phyloP scores from a whole-genome alignment of 2,888 invertebrate genomes.

The Noctua fimbriata region DNA sequence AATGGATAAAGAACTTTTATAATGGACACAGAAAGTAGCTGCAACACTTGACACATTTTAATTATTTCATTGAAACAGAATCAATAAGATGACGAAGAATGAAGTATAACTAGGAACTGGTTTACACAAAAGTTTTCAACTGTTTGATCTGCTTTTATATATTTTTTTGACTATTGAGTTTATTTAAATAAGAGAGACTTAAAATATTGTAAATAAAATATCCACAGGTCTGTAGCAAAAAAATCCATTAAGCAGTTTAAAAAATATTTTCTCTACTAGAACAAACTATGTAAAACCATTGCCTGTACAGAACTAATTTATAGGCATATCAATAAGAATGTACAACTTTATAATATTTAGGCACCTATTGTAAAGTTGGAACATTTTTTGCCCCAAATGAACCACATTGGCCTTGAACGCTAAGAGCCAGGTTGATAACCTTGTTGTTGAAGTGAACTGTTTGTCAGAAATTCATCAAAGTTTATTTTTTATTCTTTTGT shows the following conservation, averaged over 20 bases:
- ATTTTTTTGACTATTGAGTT: neutral
- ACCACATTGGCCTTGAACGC: conserved; percentile 57
- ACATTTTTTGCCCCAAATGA: conserved; percentile 57
- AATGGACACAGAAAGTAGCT: neutral
- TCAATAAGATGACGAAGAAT: neutral
- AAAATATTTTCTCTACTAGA: conserved; percentile 6
- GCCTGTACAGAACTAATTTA: neutral
- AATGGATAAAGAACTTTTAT: neutral
- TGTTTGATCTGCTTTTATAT: neutral
- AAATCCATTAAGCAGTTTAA: neutral
- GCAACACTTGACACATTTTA: neutral
- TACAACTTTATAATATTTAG: conserved; percentile 15
- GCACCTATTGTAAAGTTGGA: conserved; percentile 33
- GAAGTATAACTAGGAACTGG: conserved; percentile 9
- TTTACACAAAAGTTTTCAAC: neutral
- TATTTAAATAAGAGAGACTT: neutral
- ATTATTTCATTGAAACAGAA: neutral
- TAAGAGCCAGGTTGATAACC: conserved; percentile 57
- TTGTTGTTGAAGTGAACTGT: conserved; percentile 41
- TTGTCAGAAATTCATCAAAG: conserved; percentile 29
- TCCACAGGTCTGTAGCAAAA: no score
- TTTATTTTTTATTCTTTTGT: conserved; percentile 21
- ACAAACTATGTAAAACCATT: neutral
- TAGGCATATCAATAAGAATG: conserved; percentile 24
- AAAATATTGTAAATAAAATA: neutral